Conservation (phyloP, 2,888 invertebrate genomes). For the Plebejus argus region DNA sequence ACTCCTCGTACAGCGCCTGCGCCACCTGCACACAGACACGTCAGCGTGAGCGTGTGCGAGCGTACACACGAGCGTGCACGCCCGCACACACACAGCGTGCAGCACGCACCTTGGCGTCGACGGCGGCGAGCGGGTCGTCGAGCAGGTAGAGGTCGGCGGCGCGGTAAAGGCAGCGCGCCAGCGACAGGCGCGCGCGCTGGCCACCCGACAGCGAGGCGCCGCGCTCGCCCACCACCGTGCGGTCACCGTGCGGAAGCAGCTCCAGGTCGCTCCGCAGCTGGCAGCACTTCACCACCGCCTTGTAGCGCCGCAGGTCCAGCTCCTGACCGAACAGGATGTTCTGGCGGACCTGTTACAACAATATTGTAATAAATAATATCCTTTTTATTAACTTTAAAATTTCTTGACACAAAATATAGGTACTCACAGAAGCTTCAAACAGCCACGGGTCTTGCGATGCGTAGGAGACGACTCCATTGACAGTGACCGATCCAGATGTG, state of each 20-base stretch:
- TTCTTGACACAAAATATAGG: not conserved
- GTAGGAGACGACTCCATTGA: conserved; percentile 80
- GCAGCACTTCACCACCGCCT: conserved; percentile 79
- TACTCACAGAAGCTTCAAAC: conserved; percentile 74
- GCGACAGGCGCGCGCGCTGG: conserved; percentile 82
- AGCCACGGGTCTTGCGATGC: conserved; percentile 87
- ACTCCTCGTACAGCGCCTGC: conserved; percentile 82
- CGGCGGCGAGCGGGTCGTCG: conserved; percentile 82
- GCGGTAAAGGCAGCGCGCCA: conserved; percentile 81
- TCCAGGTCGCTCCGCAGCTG: conserved; percentile 80
- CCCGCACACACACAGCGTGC: not conserved
- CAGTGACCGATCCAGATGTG: conserved; percentile 75
- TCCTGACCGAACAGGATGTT: conserved; percentile 89
- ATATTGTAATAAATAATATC: not conserved
- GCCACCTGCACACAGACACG: conserved; percentile 61
- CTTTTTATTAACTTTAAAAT: not conserved
- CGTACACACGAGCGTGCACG: not conserved
- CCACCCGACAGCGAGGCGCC: conserved; percentile 86
- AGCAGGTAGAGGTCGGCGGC: conserved; percentile 83
- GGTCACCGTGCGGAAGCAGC: conserved; percentile 83
- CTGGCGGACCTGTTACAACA: conserved; percentile 79
- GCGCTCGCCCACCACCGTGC: conserved; percentile 85
- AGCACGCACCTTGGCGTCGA: conserved; percentile 80
- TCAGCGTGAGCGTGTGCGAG: not conserved
- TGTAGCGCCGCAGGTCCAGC: conserved; percentile 78